phyloP scores from a whole-genome alignment of 2,113 vertebrate genomes.

The Psilopogon haemacephalus region DNA sequence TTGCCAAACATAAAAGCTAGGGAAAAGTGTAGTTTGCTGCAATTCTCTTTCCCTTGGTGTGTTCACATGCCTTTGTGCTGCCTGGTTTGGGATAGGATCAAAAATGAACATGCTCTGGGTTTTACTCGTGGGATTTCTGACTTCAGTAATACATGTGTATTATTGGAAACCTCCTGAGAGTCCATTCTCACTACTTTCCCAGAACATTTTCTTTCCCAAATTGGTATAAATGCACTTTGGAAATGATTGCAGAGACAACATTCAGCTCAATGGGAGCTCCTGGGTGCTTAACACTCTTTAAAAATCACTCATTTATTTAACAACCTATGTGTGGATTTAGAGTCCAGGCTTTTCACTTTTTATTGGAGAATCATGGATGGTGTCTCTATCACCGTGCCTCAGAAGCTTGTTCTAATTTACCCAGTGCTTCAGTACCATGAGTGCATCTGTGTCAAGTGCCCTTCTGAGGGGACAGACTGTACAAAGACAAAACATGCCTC shows the following conservation, averaged over 20 bases:
- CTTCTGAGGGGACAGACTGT: background rate
- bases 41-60: background rate
- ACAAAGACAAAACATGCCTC: background rate
- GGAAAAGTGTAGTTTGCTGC: conserved; percentile 16
- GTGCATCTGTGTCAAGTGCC: background rate
- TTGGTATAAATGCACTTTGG: conserved; percentile 10
- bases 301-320: conserved; percentile 30
- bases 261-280: background rate
- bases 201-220: conserved; percentile 52
- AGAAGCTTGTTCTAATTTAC: background rate
- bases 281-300: conserved; percentile 25
- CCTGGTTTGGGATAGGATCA: conserved; percentile 53
- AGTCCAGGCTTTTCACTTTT: background rate
- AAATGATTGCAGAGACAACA: conserved; percentile 16
- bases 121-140: conserved; percentile 57
- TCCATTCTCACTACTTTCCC: conserved; percentile 51
- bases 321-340: background rate
- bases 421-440: background rate
- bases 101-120: conserved; percentile 32
- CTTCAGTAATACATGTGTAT: conserved; percentile 55
- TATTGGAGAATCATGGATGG: background rate
- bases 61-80: conserved; percentile 16
- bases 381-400: background rate
- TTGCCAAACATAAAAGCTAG: conserved; percentile 6
- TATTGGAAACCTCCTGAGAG: conserved; percentile 62